Evolutionary conservation across 2,797 vertebrate genomes (phyloP).

Genomic region (Poeciliopsis gracilis): DNA sequence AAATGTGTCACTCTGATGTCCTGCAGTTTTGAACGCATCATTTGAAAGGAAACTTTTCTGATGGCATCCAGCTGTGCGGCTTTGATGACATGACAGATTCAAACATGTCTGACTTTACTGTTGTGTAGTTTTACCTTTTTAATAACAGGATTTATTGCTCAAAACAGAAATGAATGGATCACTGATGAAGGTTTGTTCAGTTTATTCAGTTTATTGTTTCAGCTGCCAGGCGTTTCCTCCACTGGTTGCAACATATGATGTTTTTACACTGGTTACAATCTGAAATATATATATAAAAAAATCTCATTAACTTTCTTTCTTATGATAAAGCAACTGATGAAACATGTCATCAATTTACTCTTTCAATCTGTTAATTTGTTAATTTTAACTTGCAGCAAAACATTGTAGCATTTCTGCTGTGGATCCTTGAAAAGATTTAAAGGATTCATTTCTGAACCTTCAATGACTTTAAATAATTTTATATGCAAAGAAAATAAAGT

Average conservation of each 20-base stretch:
- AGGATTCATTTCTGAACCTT: background rate
- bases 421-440: background rate
- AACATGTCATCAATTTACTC: too few relatives aligned
- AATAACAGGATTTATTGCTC: background rate
- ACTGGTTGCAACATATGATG: too few relatives aligned
- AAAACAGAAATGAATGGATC: background rate
- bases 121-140: background rate
- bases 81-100: background rate
- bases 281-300: background rate
- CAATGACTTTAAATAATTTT: too few relatives aligned
- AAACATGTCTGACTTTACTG: too few relatives aligned
- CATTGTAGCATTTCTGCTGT: background rate
- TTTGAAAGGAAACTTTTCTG: background rate
- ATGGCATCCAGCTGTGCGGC: too few relatives aligned
- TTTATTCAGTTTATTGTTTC: background rate
- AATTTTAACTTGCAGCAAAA: background rate
- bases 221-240: too few relatives aligned
- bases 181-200: background rate
- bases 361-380: background rate
- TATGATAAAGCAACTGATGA: too few relatives aligned
- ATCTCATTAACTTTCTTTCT: too few relatives aligned
- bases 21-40: background rate
- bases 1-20: background rate
- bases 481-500: too few relatives aligned
- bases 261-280: background rate